Conservation (phyloP, 2,888 invertebrate species). For the Drosophila colorata region DNA sequence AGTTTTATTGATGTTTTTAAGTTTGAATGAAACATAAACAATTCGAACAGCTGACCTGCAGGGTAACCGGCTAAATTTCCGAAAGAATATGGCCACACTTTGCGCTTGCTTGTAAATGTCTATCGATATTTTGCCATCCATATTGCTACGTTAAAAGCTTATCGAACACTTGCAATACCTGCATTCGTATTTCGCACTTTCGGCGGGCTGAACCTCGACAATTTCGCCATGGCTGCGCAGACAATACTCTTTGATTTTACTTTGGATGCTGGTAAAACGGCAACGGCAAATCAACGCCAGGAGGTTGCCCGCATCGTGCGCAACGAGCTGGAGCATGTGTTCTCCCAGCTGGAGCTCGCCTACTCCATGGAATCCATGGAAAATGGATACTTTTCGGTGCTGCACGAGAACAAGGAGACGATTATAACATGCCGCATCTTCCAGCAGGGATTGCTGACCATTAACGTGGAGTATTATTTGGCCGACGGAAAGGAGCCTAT, state of each 20-base stretch:
- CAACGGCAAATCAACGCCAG: slow-evolving; percentile 89
- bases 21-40: neutral
- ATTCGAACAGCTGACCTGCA: slow-evolving; percentile 19
- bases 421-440: slow-evolving; percentile 91
- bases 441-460: slow-evolving; percentile 89
- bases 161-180: slow-evolving; percentile 14
- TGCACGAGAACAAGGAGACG: slow-evolving; percentile 90
- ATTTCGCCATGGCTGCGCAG: slow-evolving; percentile 89
- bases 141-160: slow-evolving; percentile 19
- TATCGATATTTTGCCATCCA: slow-evolving; percentile 10
- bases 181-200: slow-evolving; percentile 54
- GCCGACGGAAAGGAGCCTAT: slow-evolving; percentile 90
- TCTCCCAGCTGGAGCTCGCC: slow-evolving; percentile 89
- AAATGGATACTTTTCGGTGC: slow-evolving; percentile 89
- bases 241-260: slow-evolving; percentile 93
- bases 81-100: neutral
- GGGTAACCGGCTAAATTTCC: neutral
- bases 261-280: slow-evolving; percentile 89
- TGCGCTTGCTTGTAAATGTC: neutral
- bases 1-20: slow-evolving; percentile 17
- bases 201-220: slow-evolving; percentile 46
- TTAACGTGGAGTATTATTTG: slow-evolving; percentile 93
- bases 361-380: slow-evolving; percentile 88
- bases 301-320: slow-evolving; percentile 89
- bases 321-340: slow-evolving; percentile 89